Evolutionary conservation across 2,113 vertebrate genomes (phyloP), one percentile per base, ranked within the genome.

Genomic region (Galbula dea): DNA sequence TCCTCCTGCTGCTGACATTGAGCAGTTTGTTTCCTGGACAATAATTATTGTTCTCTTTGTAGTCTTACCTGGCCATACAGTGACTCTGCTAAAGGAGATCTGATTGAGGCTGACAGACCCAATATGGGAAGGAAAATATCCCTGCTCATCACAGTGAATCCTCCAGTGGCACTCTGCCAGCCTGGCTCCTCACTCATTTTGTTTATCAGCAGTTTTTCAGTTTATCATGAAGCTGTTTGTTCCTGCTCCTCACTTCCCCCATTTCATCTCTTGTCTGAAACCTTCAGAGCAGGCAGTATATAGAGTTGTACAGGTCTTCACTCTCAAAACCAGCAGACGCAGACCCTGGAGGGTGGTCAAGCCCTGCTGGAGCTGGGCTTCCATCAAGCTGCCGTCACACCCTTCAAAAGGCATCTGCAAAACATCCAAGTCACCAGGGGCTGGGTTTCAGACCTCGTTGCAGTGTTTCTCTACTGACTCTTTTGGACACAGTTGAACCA

Each of bases 71-170:
- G 93, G 82, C 7, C 30, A 9, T 26, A 1, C 16, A 62, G 69
- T 12, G 62, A 11, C 61, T 76, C 71, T 51, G 75, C 93, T 80
- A 10, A 79, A 22, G 5, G 82, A 48, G 68, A 89, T 74, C 72
- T 93, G 89, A 93, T 94, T 52, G 45, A 73, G 75, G 68, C 65
- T 95, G 96, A 91, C 93, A 86, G 91, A 63, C 54, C 81, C 89
- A 80, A 26, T 71, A 59, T 77, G 87, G 89, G 48, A 34, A 69
- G 67, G 87, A 45, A 49, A 83, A 77, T 10, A 0, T 85, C 84
- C 81, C 91, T 73, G 78, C 89, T 85, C 63, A n/a, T 95, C 91
- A 32, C 91, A 62, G 89, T 8, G 10, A 63, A 43, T 46, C 51
- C 94, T 89, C 1, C 63, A 3, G 75, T 72, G 93, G 87, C 95